Evolutionary conservation across 2,113 vertebrate genomes (phyloP), one percentile per base, ranked within the genome.

Genomic region (Pseudorhombus dupliciocellatus): DNA sequence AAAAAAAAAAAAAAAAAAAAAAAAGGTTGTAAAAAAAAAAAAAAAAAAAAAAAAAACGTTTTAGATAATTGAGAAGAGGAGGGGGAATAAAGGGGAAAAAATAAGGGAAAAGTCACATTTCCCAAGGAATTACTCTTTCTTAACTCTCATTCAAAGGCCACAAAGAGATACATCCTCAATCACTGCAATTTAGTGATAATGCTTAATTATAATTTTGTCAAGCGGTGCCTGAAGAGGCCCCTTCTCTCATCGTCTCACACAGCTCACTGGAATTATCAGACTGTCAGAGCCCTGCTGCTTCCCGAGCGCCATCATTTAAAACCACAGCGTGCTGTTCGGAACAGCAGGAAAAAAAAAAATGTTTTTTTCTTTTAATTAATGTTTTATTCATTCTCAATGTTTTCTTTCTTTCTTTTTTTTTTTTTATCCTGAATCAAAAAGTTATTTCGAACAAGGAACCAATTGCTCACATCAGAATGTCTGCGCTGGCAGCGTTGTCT

Each of bases 171-270:
- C 66, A 65, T 67, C 73, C 85, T 84, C 81, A 87, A 80, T 87
- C 81, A 74, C 70, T 83, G 86, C 74, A 86, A 80, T 86, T 90
- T 83, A 77, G 64, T 71, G 83, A 88, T 89, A 87, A 91, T 80
- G 54, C 77, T 73, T 86, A 76, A 89, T 91, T 88, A 79, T 88
- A 78, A 89, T 87, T 82, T 76, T 77, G 79, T 87, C 78, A 79
- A 79, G 85, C 57, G 26, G 81, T 12, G 76, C 74, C 77, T 89
- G 81, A 86, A 83, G 81, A 86, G 71, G 55, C 59, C 24, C 54
- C 64, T 31, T 55, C 60, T 71, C 72, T 80, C 70, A 74, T 77
- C 75, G 78, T 70, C 74, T 57, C 30, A 56, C 79, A 70, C 70
- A 84, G 77, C 81, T 31, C 7, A 60, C 56, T 57, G 56, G 48